Evolutionary conservation across 1,140 invertebrate genomes (phyloP).

Genomic region (Achroia grisella): DNA sequence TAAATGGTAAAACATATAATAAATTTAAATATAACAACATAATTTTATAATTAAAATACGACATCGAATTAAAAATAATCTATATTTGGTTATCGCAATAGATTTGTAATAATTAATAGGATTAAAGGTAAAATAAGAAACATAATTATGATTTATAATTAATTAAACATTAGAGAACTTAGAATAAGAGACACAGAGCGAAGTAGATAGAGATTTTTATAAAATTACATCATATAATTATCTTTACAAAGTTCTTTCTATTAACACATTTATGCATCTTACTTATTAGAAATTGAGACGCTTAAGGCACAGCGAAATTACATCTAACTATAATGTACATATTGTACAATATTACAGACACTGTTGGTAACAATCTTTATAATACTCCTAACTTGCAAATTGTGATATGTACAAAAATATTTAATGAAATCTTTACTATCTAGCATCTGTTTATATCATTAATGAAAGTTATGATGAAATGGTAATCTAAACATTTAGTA

Average conservation of each 20-base stretch:
- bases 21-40: slow-evolving; percentile 20
- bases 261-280: slow-evolving; percentile 30
- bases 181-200: slow-evolving; percentile 12
- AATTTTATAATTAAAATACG: slow-evolving; percentile 9
- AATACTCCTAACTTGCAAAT: slow-evolving; percentile 51
- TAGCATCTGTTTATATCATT: slow-evolving; percentile 14
- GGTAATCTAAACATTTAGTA: too few relatives aligned
- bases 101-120: slow-evolving; percentile 4
- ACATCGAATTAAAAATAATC: slow-evolving; percentile 6
- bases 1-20: slow-evolving; percentile 20
- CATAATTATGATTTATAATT: too few relatives aligned
- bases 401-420: slow-evolving; percentile 73
- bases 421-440: slow-evolving; percentile 48
- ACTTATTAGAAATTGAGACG: slow-evolving; percentile 67
- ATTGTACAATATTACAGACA: slow-evolving; percentile 51
- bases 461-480: neutral
- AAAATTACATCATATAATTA: slow-evolving; percentile 44
- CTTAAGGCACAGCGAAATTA: slow-evolving; percentile 70
- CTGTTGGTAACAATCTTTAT: slow-evolving; percentile 59
- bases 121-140: too few relatives aligned
- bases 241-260: slow-evolving; percentile 53
- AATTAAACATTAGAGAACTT: too few relatives aligned
- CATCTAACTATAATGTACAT: slow-evolving; percentile 49
- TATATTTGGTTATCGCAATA: slow-evolving; percentile 15
- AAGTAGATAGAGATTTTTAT: slow-evolving; percentile 49